phyloP scores from a whole-genome alignment of 2,888 invertebrate species.

The Drosophila paramelanica region DNA sequence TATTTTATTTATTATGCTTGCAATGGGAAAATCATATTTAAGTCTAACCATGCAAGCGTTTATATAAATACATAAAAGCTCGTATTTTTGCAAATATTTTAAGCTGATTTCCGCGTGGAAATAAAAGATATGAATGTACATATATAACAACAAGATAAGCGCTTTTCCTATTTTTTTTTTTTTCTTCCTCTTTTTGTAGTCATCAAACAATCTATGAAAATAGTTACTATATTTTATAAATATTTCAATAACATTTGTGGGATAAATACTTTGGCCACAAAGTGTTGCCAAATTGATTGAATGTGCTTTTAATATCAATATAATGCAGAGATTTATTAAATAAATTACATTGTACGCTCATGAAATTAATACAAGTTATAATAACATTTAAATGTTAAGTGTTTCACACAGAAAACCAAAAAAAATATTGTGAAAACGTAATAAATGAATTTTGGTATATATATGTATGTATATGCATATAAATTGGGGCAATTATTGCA shows the following conservation, averaged over 20 bases:
- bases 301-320: conserved; percentile 18
- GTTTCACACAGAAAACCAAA: not conserved
- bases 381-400: conserved; percentile 4
- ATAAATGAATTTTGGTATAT: conserved; percentile 8
- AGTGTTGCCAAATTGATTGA: conserved; percentile 43
- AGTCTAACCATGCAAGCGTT: conserved; percentile 39
- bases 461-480: conserved; percentile 25
- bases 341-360: not conserved
- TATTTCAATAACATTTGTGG: conserved; percentile 17
- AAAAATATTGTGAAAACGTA: not conserved
- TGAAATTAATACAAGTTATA: not conserved
- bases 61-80: conserved; percentile 41
- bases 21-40: conserved; percentile 46
- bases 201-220: conserved; percentile 23
- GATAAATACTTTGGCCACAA: conserved; percentile 39
- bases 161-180: conserved; percentile 1
- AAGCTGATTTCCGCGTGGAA: conserved; percentile 72
- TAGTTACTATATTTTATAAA: conserved; percentile 31
- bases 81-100: conserved; percentile 60
- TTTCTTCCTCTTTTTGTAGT: conserved; percentile 4
- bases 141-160: conserved; percentile 59
- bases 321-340: conserved; percentile 5
- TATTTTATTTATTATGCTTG: conserved; percentile 29
- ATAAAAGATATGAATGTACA: conserved; percentile 39
- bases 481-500: conserved; percentile 58